Conservation (phyloP, 2,113 vertebrate species). For the Choloepus hoffmanni region DNA sequence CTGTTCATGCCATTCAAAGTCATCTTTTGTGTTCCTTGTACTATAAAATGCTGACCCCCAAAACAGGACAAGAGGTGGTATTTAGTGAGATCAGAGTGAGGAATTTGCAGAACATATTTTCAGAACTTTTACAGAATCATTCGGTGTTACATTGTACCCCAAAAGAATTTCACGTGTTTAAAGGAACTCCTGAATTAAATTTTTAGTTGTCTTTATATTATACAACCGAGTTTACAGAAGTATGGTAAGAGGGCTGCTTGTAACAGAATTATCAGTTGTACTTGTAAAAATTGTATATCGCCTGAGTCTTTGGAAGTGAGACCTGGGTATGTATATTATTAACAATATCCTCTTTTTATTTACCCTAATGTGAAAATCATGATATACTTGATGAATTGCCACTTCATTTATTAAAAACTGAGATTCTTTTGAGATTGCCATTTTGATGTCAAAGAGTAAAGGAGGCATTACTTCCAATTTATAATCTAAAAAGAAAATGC, state of each 20-base stretch:
- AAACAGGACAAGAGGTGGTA: neutral
- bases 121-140: neutral
- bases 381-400: neutral
- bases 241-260: neutral
- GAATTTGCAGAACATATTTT: conserved; percentile 26
- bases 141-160: neutral
- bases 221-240: neutral
- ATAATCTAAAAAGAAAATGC: conserved; percentile 55
- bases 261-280: neutral
- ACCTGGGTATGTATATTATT: neutral
- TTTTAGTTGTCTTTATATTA: neutral
- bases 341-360: neutral
- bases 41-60: neutral
- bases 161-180: neutral
- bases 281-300: neutral
- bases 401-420: conserved; percentile 31
- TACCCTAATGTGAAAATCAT: neutral
- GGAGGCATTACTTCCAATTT: conserved; percentile 13
- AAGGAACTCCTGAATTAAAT: conserved; percentile 13
- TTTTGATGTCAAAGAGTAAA: conserved; percentile 54
- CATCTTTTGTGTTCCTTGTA: conserved; percentile 13
- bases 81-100: conserved; percentile 36
- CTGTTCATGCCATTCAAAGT: neutral
- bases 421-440: neutral
- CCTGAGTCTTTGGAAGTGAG: neutral